Percentiles rank a stretch among this genome's conserved stretches.
Evolutionary conservation across 2,888 invertebrate species (phyloP).

Genomic region (Lagria hirta): DNA sequence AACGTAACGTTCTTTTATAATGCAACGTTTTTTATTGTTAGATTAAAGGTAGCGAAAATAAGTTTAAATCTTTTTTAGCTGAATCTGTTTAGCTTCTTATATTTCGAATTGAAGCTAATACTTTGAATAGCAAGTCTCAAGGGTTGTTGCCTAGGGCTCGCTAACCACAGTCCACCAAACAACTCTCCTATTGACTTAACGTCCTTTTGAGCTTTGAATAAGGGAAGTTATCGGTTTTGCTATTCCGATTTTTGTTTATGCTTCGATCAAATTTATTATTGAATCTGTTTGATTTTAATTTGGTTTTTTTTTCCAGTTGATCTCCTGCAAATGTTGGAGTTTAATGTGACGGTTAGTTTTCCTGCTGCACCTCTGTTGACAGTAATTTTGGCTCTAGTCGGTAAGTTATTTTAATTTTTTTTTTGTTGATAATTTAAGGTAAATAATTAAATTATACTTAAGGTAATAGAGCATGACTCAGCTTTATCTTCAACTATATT

Average conservation of each 20-base stretch:
- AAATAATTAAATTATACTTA: no score
- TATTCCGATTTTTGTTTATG: no score
- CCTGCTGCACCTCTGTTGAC: slow-evolving; percentile 96
- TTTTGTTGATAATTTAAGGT: no score
- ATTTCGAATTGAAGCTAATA: slow-evolving; percentile 38
- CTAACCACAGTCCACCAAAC: slow-evolving; percentile 47
- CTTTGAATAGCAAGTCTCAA: slow-evolving; percentile 38
- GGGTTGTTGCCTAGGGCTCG: slow-evolving; percentile 35
- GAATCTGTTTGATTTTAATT: no score
- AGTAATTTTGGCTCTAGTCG: slow-evolving; percentile 96
- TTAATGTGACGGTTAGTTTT: slow-evolving; percentile 90
- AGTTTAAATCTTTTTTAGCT: no score
- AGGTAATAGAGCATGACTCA: no score
- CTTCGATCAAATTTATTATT: not conserved
- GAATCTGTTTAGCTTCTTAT: slow-evolving; percentile 35
- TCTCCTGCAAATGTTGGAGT: slow-evolving; percentile 96
- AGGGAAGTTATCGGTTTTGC: slow-evolving; percentile 34
- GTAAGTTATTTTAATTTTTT: slow-evolving; percentile 67
- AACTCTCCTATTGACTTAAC: slow-evolving; percentile 46
- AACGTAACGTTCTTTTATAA: no score
- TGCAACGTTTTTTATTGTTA: no score
- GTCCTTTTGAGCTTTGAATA: slow-evolving; percentile 40
- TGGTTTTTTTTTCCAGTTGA: slow-evolving; percentile 79
- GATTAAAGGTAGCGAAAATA: no score
- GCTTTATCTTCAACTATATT: no score